A percentile compares a stretch with the other conserved stretches of the same genome.
phyloP scores from a whole-genome alignment of 2,113 vertebrate species.

The Albula glossodonta region DNA sequence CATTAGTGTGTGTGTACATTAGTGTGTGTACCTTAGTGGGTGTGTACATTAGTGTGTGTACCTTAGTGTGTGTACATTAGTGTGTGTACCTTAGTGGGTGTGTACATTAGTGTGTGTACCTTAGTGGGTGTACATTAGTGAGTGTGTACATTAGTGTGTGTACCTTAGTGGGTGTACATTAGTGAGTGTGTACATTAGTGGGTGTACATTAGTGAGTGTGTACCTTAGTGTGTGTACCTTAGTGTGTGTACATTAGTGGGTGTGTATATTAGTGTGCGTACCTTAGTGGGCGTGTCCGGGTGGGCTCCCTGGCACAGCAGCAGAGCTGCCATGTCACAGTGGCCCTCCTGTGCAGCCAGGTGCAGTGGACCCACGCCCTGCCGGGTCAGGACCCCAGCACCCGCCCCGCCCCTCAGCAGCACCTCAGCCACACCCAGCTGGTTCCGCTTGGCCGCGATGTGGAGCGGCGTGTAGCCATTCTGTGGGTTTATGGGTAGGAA shows the following conservation, averaged over 20 bases:
- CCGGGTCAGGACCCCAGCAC: conserved; percentile 87
- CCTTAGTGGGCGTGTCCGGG: conserved; percentile 75
- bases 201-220: neutral
- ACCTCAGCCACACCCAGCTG: conserved; percentile 86
- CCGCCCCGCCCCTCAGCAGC: conserved; percentile 84
- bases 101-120: too few relatives aligned
- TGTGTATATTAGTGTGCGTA: neutral
- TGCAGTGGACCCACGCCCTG: conserved; percentile 93
- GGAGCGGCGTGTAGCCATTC: conserved; percentile 96
- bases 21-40: too few relatives aligned
- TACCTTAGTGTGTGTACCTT: neutral
- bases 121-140: too few relatives aligned
- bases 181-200: neutral
- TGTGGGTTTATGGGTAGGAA: conserved; percentile 42
- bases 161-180: neutral
- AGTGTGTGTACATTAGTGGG: neutral
- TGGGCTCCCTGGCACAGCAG: conserved; percentile 86
- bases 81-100: too few relatives aligned
- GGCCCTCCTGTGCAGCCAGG: conserved; percentile 91
- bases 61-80: too few relatives aligned
- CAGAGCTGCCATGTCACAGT: conserved; percentile 84
- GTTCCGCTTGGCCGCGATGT: conserved; percentile 96
- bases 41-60: too few relatives aligned
- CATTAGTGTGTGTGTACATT: too few relatives aligned
- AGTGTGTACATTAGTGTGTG: neutral